Conservation (phyloP, 2,797 vertebrate genomes). For the Graptemys geographica region DNA sequence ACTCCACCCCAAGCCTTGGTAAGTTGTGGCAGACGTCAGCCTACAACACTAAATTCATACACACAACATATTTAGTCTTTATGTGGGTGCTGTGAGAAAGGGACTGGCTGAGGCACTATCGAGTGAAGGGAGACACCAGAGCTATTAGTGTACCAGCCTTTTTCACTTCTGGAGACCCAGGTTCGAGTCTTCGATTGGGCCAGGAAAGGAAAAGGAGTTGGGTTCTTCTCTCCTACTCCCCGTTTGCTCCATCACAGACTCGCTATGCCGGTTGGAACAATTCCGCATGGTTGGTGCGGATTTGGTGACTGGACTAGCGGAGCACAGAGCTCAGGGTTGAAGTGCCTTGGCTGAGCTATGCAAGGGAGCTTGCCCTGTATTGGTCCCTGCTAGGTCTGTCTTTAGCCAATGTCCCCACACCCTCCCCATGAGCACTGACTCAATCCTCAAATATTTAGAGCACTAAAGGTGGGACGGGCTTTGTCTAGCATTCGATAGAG, state of each 20-base stretch:
- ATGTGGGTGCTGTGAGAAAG: not conserved
- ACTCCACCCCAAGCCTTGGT: not conserved
- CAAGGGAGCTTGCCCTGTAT: not conserved
- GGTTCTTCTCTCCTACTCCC: not conserved
- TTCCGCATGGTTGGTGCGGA: fast-evolving
- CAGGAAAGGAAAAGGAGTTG: not conserved
- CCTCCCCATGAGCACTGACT: not conserved
- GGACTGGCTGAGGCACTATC: not conserved
- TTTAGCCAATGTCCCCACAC: not conserved
- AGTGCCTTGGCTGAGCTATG: not conserved
- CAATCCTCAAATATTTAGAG: not conserved
- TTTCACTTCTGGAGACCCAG: not conserved
- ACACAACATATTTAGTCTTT: not conserved
- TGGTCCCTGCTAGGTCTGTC: not conserved
- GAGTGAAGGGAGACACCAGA: not conserved
- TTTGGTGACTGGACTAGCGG: not conserved
- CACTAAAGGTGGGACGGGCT: not conserved
- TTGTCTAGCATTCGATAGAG: not conserved
- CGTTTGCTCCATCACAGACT: not conserved
- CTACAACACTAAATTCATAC: not conserved
- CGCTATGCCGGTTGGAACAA: not conserved
- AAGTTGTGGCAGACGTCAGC: not conserved
- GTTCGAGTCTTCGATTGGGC: not conserved
- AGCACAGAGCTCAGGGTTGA: not conserved
- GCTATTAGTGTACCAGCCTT: not conserved